Evolutionary conservation across 2,113 vertebrate genomes (phyloP).

Genomic region (Otis tarda): DNA sequence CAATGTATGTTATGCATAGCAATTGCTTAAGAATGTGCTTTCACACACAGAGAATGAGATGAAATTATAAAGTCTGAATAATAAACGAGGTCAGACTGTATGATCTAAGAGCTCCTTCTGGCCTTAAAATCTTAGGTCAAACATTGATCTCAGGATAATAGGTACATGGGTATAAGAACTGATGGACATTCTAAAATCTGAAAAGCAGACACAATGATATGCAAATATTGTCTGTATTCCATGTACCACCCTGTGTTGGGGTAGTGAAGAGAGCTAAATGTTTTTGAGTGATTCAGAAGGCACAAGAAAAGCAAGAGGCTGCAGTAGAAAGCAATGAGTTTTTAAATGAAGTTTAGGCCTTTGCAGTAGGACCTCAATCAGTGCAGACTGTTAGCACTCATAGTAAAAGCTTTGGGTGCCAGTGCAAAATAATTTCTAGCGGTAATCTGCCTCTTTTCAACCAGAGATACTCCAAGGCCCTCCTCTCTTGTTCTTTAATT

Average conservation of each 20-base stretch:
- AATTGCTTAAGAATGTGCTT: not conserved
- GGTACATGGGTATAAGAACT: not conserved
- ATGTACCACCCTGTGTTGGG: not conserved
- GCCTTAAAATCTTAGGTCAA: not conserved
- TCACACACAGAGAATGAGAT: not conserved
- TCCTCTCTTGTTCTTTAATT: not conserved
- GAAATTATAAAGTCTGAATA: constrained; percentile 17
- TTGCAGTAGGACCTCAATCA: not conserved
- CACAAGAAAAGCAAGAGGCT: not conserved
- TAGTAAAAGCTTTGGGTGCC: not conserved
- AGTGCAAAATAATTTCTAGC: not conserved
- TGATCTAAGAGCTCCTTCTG: not conserved
- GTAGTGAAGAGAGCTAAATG: not conserved
- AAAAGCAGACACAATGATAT: not conserved
- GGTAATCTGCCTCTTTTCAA: not conserved
- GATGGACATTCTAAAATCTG: not conserved
- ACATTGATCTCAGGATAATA: not conserved
- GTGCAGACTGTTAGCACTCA: not conserved
- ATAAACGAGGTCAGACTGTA: not conserved
- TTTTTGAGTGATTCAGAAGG: not conserved
- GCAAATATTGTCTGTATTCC: not conserved
- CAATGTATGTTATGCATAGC: not conserved
- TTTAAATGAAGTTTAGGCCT: not conserved
- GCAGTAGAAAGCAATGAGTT: not conserved
- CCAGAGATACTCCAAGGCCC: not conserved